phyloP scores from a whole-genome alignment of 2,113 vertebrate genomes.

The Oreochromis spilurus region DNA sequence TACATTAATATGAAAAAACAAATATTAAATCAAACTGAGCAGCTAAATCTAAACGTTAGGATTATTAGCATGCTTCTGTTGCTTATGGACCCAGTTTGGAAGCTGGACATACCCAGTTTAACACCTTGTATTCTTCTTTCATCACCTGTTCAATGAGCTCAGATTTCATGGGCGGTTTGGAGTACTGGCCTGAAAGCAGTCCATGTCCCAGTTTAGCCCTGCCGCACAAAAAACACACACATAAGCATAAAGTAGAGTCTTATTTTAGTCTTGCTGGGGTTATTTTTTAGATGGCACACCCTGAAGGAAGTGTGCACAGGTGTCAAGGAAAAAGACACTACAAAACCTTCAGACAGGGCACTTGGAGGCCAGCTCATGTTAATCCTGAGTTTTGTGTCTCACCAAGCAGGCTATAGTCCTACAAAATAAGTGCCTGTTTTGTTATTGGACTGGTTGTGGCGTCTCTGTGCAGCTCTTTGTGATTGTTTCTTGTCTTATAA shows the following conservation, averaged over 20 bases:
- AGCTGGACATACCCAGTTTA: slow-evolving; percentile 72
- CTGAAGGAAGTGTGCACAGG: background rate
- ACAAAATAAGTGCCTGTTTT: background rate
- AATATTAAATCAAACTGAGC: background rate
- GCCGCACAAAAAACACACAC: slow-evolving; percentile 30
- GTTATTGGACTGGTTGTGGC: background rate
- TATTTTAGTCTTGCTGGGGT: background rate
- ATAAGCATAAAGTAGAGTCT: background rate
- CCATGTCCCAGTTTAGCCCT: slow-evolving; percentile 97
- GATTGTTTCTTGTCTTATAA: background rate
- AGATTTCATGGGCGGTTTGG: slow-evolving; percentile 95
- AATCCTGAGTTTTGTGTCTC: background rate
- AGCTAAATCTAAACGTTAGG: background rate
- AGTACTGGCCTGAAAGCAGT: slow-evolving; percentile 93
- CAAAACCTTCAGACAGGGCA: background rate
- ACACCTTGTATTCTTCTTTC: slow-evolving; percentile 98
- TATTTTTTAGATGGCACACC: background rate
- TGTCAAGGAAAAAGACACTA: background rate
- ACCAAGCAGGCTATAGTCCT: background rate
- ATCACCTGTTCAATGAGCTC: slow-evolving; percentile 99
- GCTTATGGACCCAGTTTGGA: slow-evolving; percentile 49
- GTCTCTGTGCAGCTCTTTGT: background rate
- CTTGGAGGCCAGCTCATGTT: background rate
- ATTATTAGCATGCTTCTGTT: slow-evolving; percentile 28
- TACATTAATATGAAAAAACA: background rate